Evolutionary conservation across 2,113 vertebrate genomes (phyloP), one percentile per base, ranked within the genome.

Genomic region (Saguinus midas): DNA sequence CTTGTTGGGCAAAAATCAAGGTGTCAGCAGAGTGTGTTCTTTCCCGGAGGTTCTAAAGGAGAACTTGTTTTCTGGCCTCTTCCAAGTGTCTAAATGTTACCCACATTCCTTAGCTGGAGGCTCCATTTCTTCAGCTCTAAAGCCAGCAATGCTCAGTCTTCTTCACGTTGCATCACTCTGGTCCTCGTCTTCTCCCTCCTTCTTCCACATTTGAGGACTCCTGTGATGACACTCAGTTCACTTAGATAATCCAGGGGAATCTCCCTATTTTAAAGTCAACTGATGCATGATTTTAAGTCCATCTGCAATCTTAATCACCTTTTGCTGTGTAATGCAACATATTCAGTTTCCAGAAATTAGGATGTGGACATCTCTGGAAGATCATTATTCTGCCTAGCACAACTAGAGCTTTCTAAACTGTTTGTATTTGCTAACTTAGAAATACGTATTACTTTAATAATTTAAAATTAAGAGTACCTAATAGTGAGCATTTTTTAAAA

Each of bases 131-230:
- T 79, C 8, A 35, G 25, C 52, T 37, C 29, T 17, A 64, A 78
- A 86, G 58, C 90, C 79, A 52, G 75, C 25, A 12, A 43, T 2
- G 11, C 52, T 66, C 43, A 29, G 35, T 75, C 57, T 10, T 35
- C 43, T 52, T 81, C 37, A 1, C 0, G 0, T 11, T 64, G 50
- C 2, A 0, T 6, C 32, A 21, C 37, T 48, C 57, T 61, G 32
- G 29, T 5, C 1, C 43, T 1, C 35, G 16, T 29, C 91, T 35
- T 3, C 32, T 27, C 25, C 61, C 61, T 35, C 27, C 4, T 12
- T 61, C 25, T 87, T 18, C 10, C 14, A 58, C 40, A 18, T 35
- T 23, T 29, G 57, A 61, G 32, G 35, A 29, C 61, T 58, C 57
- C 55, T 52, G 10, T 29, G 64, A 81, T 76, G 23, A 61, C 72